These are phyloP conservation scores for Mylabris sibirica DNA, from an alignment of 2,888 invertebrate species.

Conservation along the genomic window DNA sequence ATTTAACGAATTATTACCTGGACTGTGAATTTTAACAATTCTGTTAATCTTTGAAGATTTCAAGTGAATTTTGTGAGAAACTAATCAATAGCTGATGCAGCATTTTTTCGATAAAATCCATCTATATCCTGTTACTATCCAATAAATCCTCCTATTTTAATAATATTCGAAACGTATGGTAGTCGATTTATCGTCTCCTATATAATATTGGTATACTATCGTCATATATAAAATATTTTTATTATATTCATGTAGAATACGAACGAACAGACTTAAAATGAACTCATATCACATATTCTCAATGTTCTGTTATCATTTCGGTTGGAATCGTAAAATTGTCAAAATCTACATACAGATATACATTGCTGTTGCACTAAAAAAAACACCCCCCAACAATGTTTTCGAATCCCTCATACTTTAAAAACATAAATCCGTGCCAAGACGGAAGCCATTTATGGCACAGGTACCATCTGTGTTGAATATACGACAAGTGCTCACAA, in stretches of 20 bases:
- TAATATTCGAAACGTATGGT: neutral
- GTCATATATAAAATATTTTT: neutral
- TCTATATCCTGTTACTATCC: neutral
- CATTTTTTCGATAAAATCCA: neutral
- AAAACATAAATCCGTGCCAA: constrained; percentile 13
- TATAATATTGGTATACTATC: neutral
- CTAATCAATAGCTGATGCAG: neutral
- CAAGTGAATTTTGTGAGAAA: neutral
- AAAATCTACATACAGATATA: neutral
- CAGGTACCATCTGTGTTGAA: constrained; percentile 17
- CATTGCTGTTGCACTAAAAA: neutral
- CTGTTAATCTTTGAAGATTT: neutral
- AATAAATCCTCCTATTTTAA: constrained; percentile 6
- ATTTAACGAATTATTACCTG: constrained; percentile 33
- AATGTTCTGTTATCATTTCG: neutral
- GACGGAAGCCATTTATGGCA: constrained; percentile 12
- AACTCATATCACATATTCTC: constrained; percentile 2
- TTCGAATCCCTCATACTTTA: neutral
- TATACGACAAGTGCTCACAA: constrained; percentile 16
- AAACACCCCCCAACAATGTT: neutral
- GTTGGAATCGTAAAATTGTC: neutral
- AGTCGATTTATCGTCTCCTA: neutral
- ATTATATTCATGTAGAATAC: neutral
- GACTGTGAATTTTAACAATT: neutral
- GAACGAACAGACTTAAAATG: neutral